These are phyloP conservation scores for Eulacestoma nigropectus DNA, from an alignment of 2,113 vertebrate species.

Conservation along the genomic window DNA sequence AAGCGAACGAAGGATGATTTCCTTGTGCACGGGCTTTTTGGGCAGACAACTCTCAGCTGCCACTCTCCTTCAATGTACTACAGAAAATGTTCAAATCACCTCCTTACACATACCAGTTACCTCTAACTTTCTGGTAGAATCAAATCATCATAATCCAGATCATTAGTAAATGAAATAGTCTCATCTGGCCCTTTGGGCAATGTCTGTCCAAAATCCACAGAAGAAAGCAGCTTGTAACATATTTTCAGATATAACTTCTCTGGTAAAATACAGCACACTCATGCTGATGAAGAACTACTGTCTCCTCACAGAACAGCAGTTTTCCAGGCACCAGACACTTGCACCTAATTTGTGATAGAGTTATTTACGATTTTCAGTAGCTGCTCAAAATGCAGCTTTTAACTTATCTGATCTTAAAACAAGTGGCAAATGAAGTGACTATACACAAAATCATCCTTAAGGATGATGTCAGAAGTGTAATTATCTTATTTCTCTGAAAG, in stretches of 20 bases:
- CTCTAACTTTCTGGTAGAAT: background rate
- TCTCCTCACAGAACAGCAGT: background rate
- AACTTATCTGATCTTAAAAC: background rate
- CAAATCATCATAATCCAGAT: background rate
- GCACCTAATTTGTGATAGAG: background rate
- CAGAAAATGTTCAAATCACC: background rate
- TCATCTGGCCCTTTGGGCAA: background rate
- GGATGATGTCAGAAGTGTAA: background rate
- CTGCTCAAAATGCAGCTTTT: background rate
- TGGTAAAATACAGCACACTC: background rate
- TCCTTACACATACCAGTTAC: background rate
- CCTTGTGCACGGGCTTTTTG: background rate
- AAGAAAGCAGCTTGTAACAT: background rate
- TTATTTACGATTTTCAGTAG: background rate
- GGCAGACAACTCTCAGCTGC: background rate
- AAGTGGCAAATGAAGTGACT: background rate
- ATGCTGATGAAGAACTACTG: background rate
- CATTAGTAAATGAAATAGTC: background rate
- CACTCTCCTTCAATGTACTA: background rate
- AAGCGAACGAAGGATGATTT: background rate
- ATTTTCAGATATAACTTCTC: background rate
- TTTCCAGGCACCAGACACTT: background rate
- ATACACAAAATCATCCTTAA: background rate
- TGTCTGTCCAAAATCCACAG: background rate
- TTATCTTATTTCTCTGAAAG: background rate